Base-by-base conservation (phyloP, 2,113 vertebrate species). In the Budorcas taxicolor region DNA sequence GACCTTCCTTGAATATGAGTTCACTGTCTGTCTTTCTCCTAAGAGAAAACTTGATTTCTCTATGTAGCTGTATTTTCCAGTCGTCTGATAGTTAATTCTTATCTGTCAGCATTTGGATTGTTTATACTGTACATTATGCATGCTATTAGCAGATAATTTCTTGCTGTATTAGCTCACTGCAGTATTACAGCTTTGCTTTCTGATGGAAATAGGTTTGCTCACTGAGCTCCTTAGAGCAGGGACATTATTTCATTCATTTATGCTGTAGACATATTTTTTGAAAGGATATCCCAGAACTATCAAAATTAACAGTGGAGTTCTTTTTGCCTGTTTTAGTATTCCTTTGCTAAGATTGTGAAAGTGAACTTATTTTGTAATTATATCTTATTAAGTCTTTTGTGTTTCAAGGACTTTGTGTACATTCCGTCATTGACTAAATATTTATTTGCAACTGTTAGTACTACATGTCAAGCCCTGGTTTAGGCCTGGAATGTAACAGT, bases 321-420 rank as follows among this genome's bases (percentile, higher is more conserved):
- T 91, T 98, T 95, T 94, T 88, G 67, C 55, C 45, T 90, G 17
- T 67, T 80, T 78, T 31, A 53, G 21, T 96, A 85, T 88, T 87
- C 84, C 58, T 60, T 95, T 92, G 60, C 8, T 87, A 74, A 95
- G 86, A 84, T 87, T 96, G 78, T 92, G 83, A 96, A 94, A 92
- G 57, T 74, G 64, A 91, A 91, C 21, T 76, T 90, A 90, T 78
- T 97, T 91, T 94, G 47, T 85, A 67, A 85, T 82, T 89, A 58
- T 47, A 52, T 93, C 52, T 96, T 83, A 87, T 95, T 80, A 90
- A 84, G 36, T 88, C 88, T 55, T 91, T 92, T 87, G 86, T 96
- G 53, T 97, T 78, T 40, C 11, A 62, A 92, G 45, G 78, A 87
- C 60, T 96, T 91, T 47, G 71, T 90, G 81, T 89, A 55, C 2